A percentile compares a stretch with the other conserved stretches of the same genome.
phyloP scores from a whole-genome alignment of 2,113 vertebrate genomes.

The Aptenodytes patagonicus region DNA sequence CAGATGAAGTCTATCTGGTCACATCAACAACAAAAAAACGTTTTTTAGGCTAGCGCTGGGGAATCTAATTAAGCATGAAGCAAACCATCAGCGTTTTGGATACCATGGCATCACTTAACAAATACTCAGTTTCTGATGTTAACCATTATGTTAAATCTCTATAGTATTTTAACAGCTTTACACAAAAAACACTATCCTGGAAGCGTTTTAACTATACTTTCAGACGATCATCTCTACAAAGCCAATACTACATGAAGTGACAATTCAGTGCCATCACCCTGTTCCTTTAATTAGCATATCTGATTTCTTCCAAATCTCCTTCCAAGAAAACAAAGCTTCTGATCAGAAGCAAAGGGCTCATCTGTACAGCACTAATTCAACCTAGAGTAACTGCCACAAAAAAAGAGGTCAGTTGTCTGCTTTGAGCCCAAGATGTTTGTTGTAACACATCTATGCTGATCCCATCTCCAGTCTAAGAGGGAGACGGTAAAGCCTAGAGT shows the following conservation, averaged over 20 bases:
- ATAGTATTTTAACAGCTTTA: background rate
- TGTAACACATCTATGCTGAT: background rate
- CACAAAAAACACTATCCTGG: background rate
- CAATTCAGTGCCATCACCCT: background rate
- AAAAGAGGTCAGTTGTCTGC: background rate
- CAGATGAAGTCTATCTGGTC: background rate
- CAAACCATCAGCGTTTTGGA: background rate
- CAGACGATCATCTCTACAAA: background rate
- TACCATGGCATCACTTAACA: background rate
- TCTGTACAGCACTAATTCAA: background rate
- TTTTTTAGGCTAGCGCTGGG: background rate
- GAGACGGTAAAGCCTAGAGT: background rate
- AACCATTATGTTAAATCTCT: background rate
- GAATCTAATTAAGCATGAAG: background rate
- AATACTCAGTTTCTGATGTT: background rate
- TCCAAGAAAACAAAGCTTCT: background rate
- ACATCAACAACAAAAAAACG: background rate
- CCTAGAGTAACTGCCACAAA: background rate
- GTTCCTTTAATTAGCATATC: conserved; percentile 1
- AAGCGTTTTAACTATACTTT: background rate
- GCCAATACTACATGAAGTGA: background rate
- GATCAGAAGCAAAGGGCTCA: background rate
- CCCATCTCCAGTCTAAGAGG: background rate
- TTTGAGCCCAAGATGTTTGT: background rate
- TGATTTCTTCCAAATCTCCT: background rate